Base-by-base conservation (phyloP, 2,888 invertebrate genomes). In the Drosophila engyochracea region DNA sequence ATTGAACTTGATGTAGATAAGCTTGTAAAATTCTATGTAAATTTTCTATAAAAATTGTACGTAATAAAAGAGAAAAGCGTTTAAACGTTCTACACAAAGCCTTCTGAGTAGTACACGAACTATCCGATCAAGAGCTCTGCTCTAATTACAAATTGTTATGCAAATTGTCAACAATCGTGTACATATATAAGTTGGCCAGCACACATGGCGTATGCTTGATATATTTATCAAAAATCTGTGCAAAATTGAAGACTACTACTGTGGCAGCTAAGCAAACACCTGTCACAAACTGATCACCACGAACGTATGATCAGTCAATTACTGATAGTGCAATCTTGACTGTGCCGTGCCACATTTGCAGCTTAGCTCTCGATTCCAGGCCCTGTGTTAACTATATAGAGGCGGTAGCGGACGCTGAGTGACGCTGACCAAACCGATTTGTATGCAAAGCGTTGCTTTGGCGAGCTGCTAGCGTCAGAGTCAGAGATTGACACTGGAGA, bases 401-500 rank as follows among this genome's bases (percentile, higher is more conserved):
- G 69, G 25, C 47, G 51, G 51, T 33, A 9, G 47, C 47, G 53
- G 33, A 41, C 54, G 14, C 41, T 30, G 7, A 4, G 28, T 39
- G 57, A 70, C 70, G 68, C 33, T 33, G 3, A 19, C n/a, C 19
- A 62, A 25, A 6, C 31, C 69, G 51, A 85, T 85, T 83, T 70
- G 83, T 85, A 85, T 85, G 76, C 85, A 70, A 59, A 51, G 31
- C 75, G 69, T 47, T 41, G 39, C 37, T 53, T 28, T 25, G 53
- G 16, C 33, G 52, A 30, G 68, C 64, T 53, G 75, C 67, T 57
- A 70, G 74, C 82, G 82, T 81, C 82, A 72, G 68, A 68, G 69
- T 68, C 73, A 65, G 57, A 67, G 84, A 81, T 77, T 90, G 89
- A 90, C 89, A 89, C 81, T 83, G 83, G 81, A 85, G 90, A 90